Evolutionary conservation across 64 coral and sea anemone species (phyloP).

Genomic region (Porites lutea): DNA sequence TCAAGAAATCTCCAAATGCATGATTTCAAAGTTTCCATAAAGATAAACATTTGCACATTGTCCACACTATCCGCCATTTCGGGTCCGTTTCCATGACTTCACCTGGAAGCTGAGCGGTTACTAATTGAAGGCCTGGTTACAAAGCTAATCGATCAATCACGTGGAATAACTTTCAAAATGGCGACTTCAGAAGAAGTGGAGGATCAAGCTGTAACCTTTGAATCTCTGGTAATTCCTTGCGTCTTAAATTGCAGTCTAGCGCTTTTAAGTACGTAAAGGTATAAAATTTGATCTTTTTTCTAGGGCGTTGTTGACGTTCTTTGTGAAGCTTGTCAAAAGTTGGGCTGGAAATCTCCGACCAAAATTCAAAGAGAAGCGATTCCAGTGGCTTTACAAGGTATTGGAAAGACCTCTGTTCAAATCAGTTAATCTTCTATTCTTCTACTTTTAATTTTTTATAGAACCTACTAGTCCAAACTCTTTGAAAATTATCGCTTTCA

Average conservation of each 20-base stretch:
- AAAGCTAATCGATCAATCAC: constrained; percentile 58
- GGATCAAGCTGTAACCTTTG: constrained; percentile 71
- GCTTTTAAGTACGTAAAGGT: neutral
- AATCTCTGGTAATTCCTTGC: constrained; percentile 72
- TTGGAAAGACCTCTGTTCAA: neutral
- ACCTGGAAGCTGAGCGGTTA: constrained; percentile 30
- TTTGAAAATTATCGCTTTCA: no score
- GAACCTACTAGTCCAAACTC: no score
- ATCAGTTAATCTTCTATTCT: neutral
- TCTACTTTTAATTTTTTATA: no score
- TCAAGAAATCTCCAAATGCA: neutral
- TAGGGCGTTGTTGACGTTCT: constrained; percentile 90
- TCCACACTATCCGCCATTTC: constrained; percentile 35
- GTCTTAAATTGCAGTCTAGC: neutral
- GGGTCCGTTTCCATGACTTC: constrained; percentile 37
- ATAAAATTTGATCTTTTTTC: neutral
- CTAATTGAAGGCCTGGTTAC: neutral
- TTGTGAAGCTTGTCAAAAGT: constrained; percentile 94
- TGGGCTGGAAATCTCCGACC: constrained; percentile 94
- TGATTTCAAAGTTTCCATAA: neutral
- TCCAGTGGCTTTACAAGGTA: constrained; percentile 94
- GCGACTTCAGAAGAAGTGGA: constrained; percentile 29
- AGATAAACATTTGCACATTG: neutral
- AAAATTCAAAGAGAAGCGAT: constrained; percentile 97
- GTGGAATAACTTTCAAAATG: constrained; percentile 81